Percentiles rank a stretch among this genome's conserved stretches.
These are phyloP conservation scores for Dione juno DNA, from an alignment of 2,888 invertebrate species.

Conservation along the genomic window DNA sequence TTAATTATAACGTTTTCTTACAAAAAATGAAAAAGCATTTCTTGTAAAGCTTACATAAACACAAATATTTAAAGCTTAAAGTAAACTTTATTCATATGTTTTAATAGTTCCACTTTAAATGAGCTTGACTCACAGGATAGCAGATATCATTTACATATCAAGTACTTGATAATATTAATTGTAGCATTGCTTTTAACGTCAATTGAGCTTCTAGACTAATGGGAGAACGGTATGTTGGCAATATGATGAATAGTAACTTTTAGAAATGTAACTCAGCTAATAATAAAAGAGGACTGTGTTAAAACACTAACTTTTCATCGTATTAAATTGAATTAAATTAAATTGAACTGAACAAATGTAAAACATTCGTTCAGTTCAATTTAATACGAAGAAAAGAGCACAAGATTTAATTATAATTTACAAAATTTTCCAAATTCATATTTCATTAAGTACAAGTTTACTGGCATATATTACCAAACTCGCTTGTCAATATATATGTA, in stretches of 20 bases:
- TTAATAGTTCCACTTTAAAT: constrained; percentile 1
- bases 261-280: neutral
- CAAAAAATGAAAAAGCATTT: neutral
- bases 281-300: neutral
- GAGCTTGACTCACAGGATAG: neutral
- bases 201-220: neutral
- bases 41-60: too few relatives aligned
- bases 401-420: neutral
- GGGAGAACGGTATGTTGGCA: neutral
- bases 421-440: neutral
- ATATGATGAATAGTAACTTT: neutral
- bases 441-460: neutral
- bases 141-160: neutral
- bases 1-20: too few relatives aligned
- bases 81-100: neutral
- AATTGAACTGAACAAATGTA: too few relatives aligned
- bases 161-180: neutral
- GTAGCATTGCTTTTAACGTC: neutral
- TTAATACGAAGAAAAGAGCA: neutral
- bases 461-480: neutral
- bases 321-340: too few relatives aligned
- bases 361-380: neutral
- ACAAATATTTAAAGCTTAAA: neutral
- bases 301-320: too few relatives aligned
- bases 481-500: neutral